These are phyloP conservation scores for Dendrocincla fuliginosa DNA, from an alignment of 2,797 vertebrate species.

Conservation along the genomic window DNA sequence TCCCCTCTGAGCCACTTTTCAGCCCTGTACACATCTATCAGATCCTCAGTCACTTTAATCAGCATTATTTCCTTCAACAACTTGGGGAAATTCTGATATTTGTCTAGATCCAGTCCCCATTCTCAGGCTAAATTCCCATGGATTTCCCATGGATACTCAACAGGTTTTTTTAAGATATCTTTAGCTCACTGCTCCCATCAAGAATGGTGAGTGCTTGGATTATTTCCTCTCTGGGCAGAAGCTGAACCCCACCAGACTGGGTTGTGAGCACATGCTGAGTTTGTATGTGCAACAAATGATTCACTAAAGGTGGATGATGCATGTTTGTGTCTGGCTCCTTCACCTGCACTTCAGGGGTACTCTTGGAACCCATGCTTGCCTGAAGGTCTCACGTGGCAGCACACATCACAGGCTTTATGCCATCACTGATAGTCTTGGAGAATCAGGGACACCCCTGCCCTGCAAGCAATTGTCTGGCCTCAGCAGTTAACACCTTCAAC, in stretches of 20 bases:
- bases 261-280: not conserved
- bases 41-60: not conserved
- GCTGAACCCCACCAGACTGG: not conserved
- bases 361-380: not conserved
- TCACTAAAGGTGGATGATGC: not conserved
- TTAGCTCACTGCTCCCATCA: not conserved
- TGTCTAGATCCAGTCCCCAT: not conserved
- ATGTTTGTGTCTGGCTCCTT: not conserved
- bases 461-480: not conserved
- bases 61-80: not conserved
- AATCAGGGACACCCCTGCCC: not conserved
- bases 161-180: not conserved
- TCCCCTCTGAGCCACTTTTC: not conserved
- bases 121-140: not conserved
- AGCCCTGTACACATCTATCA: not conserved
- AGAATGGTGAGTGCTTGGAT: not conserved
- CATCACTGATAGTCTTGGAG: not conserved
- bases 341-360: not conserved
- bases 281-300: not conserved
- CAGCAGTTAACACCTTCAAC: not conserved
- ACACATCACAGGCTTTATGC: not conserved
- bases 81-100: not conserved
- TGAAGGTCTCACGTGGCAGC: not conserved
- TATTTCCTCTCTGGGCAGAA: not conserved
- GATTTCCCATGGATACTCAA: not conserved